These are phyloP conservation scores for Bovichtus variegatus DNA, from an alignment of 2,797 vertebrate genomes.

Conservation along the genomic window DNA sequence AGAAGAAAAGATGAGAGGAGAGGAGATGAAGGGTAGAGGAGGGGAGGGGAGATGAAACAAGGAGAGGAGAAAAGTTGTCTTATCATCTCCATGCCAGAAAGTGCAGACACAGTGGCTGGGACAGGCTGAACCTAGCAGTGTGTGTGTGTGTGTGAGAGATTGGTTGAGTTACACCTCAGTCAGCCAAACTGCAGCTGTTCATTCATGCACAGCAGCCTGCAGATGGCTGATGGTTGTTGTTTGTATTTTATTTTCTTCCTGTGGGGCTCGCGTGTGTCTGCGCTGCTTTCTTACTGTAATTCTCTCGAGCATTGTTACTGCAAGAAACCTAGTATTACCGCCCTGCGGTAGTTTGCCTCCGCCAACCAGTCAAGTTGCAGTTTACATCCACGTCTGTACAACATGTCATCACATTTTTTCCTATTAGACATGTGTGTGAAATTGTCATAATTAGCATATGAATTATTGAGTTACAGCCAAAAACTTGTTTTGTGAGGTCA, in stretches of 20 bases:
- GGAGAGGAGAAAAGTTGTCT: constrained; percentile 13
- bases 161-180: not conserved
- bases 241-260: constrained; percentile 34
- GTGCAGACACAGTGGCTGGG: constrained; percentile 27
- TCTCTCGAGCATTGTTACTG: constrained; percentile 9
- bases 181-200: not conserved
- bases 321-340: not conserved
- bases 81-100: not conserved
- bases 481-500: too few species aligned
- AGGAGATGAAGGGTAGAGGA: not conserved
- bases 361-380: too few species aligned
- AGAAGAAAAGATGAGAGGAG: not conserved
- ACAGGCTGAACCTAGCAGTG: constrained; percentile 18
- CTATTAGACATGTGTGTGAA: too few species aligned
- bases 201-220: constrained; percentile 30
- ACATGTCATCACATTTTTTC: too few species aligned
- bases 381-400: too few species aligned
- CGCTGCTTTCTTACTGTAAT: constrained; percentile 33
- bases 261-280: constrained; percentile 34
- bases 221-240: constrained; percentile 49
- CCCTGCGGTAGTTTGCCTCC: too few species aligned
- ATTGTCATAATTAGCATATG: too few species aligned
- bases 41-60: not conserved
- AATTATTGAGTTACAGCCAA: too few species aligned
- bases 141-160: not conserved